Evolutionary conservation across 2,113 vertebrate genomes (phyloP).

Genomic region (Sphyrna mokarran): DNA sequence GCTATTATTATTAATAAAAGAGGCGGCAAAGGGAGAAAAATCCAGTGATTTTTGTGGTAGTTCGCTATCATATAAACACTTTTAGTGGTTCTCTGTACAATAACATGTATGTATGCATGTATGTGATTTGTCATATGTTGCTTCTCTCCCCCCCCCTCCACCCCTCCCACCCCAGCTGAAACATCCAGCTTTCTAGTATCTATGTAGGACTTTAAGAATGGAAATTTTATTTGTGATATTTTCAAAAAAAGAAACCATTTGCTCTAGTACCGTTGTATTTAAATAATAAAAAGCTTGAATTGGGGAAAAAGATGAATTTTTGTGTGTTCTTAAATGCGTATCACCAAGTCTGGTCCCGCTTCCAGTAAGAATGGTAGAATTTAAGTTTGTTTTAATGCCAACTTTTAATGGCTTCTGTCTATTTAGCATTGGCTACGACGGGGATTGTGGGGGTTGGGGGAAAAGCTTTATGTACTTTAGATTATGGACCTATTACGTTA

Average conservation of each 20-base stretch:
- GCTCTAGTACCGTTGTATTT: slow-evolving; percentile 99
- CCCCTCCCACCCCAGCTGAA: neutral
- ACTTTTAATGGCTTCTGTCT: slow-evolving; percentile 50
- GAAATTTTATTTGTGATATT: slow-evolving; percentile 99
- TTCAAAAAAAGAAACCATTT: slow-evolving; percentile 91
- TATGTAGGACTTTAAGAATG: slow-evolving; percentile 94
- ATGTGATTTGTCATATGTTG: slow-evolving; percentile 92
- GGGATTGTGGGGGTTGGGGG: too few species aligned
- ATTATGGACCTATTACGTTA: slow-evolving; percentile 76
- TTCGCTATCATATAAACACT: slow-evolving; percentile 85
- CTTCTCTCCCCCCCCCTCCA: slow-evolving; percentile 60
- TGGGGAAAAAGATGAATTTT: slow-evolving; percentile 57
- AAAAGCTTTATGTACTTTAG: slow-evolving; percentile 66
- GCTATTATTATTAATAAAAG: slow-evolving; percentile 59
- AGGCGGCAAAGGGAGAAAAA: slow-evolving; percentile 70
- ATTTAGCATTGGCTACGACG: slow-evolving; percentile 63
- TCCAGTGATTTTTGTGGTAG: slow-evolving; percentile 86
- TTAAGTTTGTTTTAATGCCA: neutral
- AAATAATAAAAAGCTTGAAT: slow-evolving; percentile 98
- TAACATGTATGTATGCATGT: slow-evolving; percentile 99
- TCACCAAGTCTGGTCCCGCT: neutral
- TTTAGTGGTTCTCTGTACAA: slow-evolving; percentile 98
- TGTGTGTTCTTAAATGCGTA: slow-evolving; percentile 35
- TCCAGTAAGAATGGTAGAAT: neutral
- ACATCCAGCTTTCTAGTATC: slow-evolving; percentile 67